Conservation (phyloP, 1,140 invertebrate genomes). For the Drosophila eugracilis region DNA sequence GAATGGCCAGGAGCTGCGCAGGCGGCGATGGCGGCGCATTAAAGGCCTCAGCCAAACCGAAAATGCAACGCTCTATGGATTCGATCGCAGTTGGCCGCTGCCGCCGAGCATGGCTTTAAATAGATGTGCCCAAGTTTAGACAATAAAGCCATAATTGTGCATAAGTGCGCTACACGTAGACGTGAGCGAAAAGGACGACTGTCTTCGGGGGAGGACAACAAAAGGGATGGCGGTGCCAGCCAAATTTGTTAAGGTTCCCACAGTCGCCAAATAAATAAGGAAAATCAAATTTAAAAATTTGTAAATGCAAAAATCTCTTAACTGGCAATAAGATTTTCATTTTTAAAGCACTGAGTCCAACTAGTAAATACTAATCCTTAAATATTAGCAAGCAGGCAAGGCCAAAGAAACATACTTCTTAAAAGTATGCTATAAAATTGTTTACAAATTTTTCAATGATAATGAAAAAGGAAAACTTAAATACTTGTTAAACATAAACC, state of each 20-base stretch:
- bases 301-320: neutral
- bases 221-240: conserved; percentile 10
- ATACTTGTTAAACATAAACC: neutral
- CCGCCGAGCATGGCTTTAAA: conserved; percentile 71
- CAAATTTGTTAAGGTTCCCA: conserved; percentile 42
- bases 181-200: conserved; percentile 30
- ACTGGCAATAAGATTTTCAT: no score
- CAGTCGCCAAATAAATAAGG: conserved; percentile 21
- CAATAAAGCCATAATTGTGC: conserved; percentile 83
- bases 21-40: conserved; percentile 67
- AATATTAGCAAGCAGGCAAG: no score
- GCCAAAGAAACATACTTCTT: neutral
- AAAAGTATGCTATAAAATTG: neutral
- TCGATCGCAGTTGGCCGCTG: conserved; percentile 10
- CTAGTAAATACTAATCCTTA: no score
- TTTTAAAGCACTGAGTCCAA: no score
- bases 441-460: no score
- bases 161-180: conserved; percentile 68
- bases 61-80: conserved; percentile 71
- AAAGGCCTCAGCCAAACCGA: conserved; percentile 76
- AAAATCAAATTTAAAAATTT: neutral
- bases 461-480: no score
- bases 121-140: conserved; percentile 83
- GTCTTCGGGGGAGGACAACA: conserved; percentile 3
- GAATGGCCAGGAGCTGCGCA: conserved; percentile 27